Evolutionary conservation across 2,888 invertebrate species (phyloP), one percentile per base, ranked within the genome.

Genomic region (Griposia aprilina): DNA sequence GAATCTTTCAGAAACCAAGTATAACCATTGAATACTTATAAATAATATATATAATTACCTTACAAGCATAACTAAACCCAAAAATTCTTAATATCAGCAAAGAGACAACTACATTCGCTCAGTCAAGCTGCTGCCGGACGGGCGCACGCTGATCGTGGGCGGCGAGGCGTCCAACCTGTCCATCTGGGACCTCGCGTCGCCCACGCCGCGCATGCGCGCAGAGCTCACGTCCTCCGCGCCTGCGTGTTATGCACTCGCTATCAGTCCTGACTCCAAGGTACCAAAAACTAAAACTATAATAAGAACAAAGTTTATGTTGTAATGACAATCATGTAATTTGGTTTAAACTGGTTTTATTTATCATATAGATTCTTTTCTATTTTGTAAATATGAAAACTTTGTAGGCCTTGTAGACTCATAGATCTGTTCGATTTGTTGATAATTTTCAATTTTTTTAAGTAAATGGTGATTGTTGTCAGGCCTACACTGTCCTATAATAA

Each of bases 211-310:
- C 76, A 99, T 99, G 92, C 98, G 99, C 93, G 99, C 99, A 20
- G 99, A 99, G 93, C 95, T 98, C 75, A 98, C 98, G 41, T 98
- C 98, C 2, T 98, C 98, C 81, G 99, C 99, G 81, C 99, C 99
- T 45, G 99, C 99, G 0, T 99, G 99, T 96, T 99, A 99, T 94
- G 99, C 99, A 74, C 97, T 99, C 74, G 99, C 99, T 82, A 99
- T 99, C 90, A 99, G 99, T 90, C 99, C 99, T 0, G 99, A 99
- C 96, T 99, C 99, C 81, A 99, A 99, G 97, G 98, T 97, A 90
- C 59, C n/a, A 55, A 23, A 23, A 55, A n/a, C 55, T 23, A 55
- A 55, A 55, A 23, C 55, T 55, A 50, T 15, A 15, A 48, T 48
- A 48, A 15, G 15, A 15, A 48, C 13, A 48, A 48, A 48, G 48